Evolutionary conservation across 1,140 invertebrate species (phyloP).

Genomic region (Rhagoletis zephyria): DNA sequence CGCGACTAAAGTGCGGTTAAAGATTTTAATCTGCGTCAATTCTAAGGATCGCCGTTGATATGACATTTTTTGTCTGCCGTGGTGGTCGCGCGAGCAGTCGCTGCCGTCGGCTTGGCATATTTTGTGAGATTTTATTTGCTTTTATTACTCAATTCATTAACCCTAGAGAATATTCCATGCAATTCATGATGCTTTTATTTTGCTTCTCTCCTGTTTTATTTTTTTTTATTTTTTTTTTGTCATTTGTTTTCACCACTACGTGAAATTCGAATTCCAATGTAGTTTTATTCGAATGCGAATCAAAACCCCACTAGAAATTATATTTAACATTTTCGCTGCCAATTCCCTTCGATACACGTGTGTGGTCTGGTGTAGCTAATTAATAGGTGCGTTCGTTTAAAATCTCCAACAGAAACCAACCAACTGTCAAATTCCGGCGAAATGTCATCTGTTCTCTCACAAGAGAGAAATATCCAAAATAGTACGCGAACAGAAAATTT

Average conservation of each 20-base stretch:
- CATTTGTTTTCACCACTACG: not conserved
- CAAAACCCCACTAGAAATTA: constrained; percentile 22
- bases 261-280: constrained; percentile 7
- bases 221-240: constrained; percentile 6
- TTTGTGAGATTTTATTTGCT: not conserved
- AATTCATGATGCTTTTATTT: not conserved
- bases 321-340: not conserved
- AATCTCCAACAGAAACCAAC: no score
- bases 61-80: not conserved
- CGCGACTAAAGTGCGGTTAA: not conserved
- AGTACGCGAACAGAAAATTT: no score
- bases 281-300: not conserved
- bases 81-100: not conserved
- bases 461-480: no score
- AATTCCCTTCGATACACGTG: constrained; percentile 24
- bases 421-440: no score
- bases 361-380: constrained; percentile 42
- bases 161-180: not conserved
- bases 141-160: not conserved
- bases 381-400: no score
- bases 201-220: not conserved
- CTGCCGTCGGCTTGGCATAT: not conserved
- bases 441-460: no score
- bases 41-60: constrained; percentile 6
- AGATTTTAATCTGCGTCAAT: constrained; percentile 19